Conservation (phyloP, 2,888 invertebrate species). For the Philhelius pedissequus region DNA sequence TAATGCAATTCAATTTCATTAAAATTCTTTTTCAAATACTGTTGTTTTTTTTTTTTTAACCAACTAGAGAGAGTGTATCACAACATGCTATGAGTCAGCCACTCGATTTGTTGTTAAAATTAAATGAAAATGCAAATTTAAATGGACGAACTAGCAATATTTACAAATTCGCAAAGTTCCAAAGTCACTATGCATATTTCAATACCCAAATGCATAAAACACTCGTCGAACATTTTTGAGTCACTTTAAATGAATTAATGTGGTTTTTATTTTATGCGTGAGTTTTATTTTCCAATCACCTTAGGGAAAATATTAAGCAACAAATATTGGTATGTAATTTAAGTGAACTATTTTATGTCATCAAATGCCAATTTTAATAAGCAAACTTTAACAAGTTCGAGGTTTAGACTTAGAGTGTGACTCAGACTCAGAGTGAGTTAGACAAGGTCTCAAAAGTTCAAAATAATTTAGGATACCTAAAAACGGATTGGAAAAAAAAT, state of each 20-base stretch:
- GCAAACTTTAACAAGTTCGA: background rate
- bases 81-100: slow-evolving; percentile 39
- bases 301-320: background rate
- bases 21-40: slow-evolving; percentile 60
- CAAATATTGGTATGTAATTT: slow-evolving; percentile 18
- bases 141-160: background rate
- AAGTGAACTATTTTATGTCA: background rate
- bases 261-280: background rate
- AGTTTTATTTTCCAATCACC: background rate
- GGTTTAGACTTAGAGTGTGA: background rate
- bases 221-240: slow-evolving; percentile 20
- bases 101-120: slow-evolving; percentile 1
- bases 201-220: slow-evolving; percentile 31
- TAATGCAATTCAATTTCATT: slow-evolving; percentile 61
- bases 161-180: slow-evolving; percentile 20
- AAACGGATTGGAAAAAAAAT: too few relatives aligned
- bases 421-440: background rate
- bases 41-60: background rate
- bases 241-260: slow-evolving; percentile 20
- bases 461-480: background rate
- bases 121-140: background rate
- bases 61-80: background rate
- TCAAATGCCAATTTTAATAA: background rate
- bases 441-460: background rate
- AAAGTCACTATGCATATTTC: slow-evolving; percentile 37